Base-by-base conservation (phyloP, 2,888 invertebrate species). In the Anorthoa munda region DNA sequence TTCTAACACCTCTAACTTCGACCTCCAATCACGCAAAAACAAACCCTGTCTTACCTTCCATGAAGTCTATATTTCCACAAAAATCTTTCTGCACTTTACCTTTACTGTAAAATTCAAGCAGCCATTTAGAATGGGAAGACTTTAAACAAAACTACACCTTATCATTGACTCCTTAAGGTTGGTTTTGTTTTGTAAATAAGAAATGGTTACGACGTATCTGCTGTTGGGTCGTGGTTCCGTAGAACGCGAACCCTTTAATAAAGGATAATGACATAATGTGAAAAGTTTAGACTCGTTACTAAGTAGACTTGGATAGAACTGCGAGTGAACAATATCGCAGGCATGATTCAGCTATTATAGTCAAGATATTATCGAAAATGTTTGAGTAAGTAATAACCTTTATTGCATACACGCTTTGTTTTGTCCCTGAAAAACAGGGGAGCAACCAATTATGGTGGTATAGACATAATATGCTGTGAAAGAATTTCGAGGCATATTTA, bases 181-280 rank as follows among this genome's bases (percentile, higher is more conserved):
- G 23, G 45, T 50, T 72, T 70, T 82, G 1, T 9, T 21, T 61
- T 17, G 23, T 21, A 15, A 23, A 39, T 12, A 48, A 45, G n/a
- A 59, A 66, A 64, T 63, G 60, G 68, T 76, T 60, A 55, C 65
- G 68, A 55, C 65, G 68, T 69, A 66, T 69, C 66, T 61, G 55
- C 11, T 45, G 63, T 26, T 21, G 39, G 4, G 21, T 66, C 18
- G 48, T 12, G 79, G 82, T 82, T 71, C 83, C n/a, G 74, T 66
- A 66, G 67, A 82, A 83, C 68, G 83, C 31, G 65, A 83, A 74
- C 74, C 81, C 74, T 81, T 68, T 81, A 81, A 72, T 75, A 82
- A 82, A 73, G 79, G 60, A 79, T 83, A 83, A 83, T 71, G 76
- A 64, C 76, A 67, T 83, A 83, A 82, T 83, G 81, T 74, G 77